A percentile compares a stretch with the other conserved stretches of the same genome.
These are phyloP conservation scores for Saguinus imperator DNA, from an alignment of 2,113 vertebrate species.

Conservation along the genomic window DNA sequence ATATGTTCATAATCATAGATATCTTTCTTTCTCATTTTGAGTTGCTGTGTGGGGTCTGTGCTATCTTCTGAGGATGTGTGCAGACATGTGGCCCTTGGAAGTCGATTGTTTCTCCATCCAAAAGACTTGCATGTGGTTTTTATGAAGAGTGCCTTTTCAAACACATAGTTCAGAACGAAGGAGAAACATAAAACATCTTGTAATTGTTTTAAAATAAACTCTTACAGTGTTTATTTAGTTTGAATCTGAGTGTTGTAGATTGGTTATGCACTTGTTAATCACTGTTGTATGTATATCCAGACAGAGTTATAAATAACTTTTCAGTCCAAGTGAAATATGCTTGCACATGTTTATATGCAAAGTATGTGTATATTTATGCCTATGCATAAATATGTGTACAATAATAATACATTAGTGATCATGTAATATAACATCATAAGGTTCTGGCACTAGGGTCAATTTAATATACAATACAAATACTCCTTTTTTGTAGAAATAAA, in stretches of 20 bases:
- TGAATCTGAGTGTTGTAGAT: slow-evolving; percentile 78
- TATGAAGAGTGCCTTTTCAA: slow-evolving; percentile 81
- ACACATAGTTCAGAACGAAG: slow-evolving; percentile 72
- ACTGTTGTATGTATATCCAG: slow-evolving; percentile 74
- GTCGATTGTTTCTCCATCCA: slow-evolving; percentile 77
- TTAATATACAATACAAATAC: slow-evolving; percentile 59
- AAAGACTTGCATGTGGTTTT: slow-evolving; percentile 84
- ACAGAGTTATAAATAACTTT: slow-evolving; percentile 81
- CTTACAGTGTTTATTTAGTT: slow-evolving; percentile 81
- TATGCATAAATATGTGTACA: slow-evolving; percentile 68
- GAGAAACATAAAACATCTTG: slow-evolving; percentile 83
- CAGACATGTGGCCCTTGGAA: slow-evolving; percentile 77
- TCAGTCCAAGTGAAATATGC: slow-evolving; percentile 77
- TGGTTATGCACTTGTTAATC: slow-evolving; percentile 76
- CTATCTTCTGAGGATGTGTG: slow-evolving; percentile 72
- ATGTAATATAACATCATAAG: neutral
- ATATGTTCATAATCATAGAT: too few species aligned
- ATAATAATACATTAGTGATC: slow-evolving; percentile 64
- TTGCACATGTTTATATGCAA: slow-evolving; percentile 75
- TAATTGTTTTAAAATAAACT: slow-evolving; percentile 81
- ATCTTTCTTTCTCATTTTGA: neutral
- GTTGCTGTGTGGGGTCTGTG: slow-evolving; percentile 80
- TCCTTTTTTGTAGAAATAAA: slow-evolving; percentile 49
- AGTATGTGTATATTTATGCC: slow-evolving; percentile 65
- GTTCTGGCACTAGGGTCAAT: slow-evolving; percentile 69